Conservation (phyloP, 2,113 vertebrate species). For the Ammodytes marinus region DNA sequence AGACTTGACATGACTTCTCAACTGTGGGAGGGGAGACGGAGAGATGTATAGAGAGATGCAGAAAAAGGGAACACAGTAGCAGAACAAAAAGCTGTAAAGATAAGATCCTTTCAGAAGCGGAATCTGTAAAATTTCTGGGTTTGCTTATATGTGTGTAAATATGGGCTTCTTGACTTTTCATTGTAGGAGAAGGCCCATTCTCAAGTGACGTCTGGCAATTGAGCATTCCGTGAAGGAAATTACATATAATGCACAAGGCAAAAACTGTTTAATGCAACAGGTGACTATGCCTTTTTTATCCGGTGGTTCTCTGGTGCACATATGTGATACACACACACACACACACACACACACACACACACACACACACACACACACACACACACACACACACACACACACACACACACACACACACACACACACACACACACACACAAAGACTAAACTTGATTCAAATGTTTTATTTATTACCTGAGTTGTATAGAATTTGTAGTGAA, state of each 20-base stretch:
- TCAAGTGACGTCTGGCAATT: background rate
- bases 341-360: no score
- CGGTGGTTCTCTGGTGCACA: no score
- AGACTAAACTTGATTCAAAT: no score
- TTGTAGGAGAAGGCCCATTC: background rate
- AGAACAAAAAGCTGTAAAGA: conserved; percentile 13
- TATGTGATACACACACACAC: no score
- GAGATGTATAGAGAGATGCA: background rate
- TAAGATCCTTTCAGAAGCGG: background rate
- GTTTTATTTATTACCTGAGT: background rate
- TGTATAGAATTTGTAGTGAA: background rate
- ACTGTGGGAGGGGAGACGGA: background rate
- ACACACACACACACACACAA: no score
- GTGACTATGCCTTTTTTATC: background rate
- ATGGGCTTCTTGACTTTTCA: background rate
- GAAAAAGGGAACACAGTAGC: background rate
- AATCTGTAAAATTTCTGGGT: background rate
- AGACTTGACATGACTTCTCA: conserved; percentile 39
- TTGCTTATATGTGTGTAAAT: conserved; percentile 14
- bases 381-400: no score
- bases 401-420: no score
- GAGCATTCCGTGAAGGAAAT: background rate
- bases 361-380: no score
- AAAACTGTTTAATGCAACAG: background rate
- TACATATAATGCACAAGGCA: background rate